Conservation (phyloP, 2,113 vertebrate genomes). For the Entomyzon cyanotis region DNA sequence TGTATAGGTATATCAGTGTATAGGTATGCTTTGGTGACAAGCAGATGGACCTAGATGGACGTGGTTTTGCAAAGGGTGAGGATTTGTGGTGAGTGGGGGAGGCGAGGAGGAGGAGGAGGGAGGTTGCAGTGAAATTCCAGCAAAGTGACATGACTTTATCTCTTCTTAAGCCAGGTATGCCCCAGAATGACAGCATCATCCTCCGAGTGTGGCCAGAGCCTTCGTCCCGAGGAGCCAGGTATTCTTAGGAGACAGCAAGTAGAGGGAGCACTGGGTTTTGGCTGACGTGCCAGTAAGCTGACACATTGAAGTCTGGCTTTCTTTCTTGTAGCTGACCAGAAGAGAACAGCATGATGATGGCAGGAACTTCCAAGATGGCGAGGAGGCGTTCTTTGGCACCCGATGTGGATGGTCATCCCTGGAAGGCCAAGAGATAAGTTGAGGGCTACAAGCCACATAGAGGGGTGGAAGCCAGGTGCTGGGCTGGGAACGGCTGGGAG, state of each 20-base stretch:
- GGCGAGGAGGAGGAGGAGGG: not conserved
- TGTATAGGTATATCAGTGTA: too few relatives aligned
- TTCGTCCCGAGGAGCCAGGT: fast-evolving
- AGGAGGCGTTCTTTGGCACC: too few relatives aligned
- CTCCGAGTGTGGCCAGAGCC: fast-evolving
- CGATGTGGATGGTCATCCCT: too few relatives aligned
- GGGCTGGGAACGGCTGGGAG: too few relatives aligned
- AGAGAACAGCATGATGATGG: fast-evolving
- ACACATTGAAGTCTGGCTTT: not conserved
- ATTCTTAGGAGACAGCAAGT: fast-evolving
- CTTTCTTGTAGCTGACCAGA: not conserved
- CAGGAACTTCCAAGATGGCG: not conserved
- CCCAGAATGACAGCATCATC: fast-evolving
- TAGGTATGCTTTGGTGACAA: too few relatives aligned
- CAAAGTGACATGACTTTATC: not conserved
- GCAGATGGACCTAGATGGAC: not conserved
- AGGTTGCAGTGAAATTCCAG: not conserved
- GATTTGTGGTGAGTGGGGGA: fast-evolving
- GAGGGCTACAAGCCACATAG: too few relatives aligned
- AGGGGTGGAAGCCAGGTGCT: too few relatives aligned
- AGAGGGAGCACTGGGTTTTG: fast-evolving
- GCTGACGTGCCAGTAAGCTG: too few relatives aligned
- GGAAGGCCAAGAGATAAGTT: too few relatives aligned
- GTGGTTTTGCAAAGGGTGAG: fast-evolving
- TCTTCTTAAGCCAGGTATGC: not conserved